These are phyloP conservation scores for Nymphicus hollandicus DNA, from an alignment of 2,113 vertebrate genomes.

Conservation along the genomic window DNA sequence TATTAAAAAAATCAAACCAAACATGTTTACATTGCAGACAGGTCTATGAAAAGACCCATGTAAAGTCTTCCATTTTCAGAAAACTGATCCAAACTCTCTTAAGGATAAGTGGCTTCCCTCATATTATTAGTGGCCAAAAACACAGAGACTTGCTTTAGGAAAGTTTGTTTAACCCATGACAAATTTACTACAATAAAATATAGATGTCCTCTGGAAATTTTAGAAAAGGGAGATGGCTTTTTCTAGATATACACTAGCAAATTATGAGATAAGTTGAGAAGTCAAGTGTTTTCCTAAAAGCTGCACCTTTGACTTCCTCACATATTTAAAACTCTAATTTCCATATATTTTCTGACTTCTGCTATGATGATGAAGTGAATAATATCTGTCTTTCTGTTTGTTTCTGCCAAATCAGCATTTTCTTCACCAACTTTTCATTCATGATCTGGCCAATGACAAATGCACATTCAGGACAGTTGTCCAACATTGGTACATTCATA, in stretches of 20 bases:
- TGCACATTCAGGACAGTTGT: background rate
- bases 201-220: background rate
- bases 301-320: background rate
- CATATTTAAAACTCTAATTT: background rate
- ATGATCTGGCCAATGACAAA: background rate
- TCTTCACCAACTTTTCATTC: background rate
- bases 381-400: background rate
- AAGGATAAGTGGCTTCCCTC: background rate
- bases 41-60: background rate
- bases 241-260: background rate
- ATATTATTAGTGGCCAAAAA: background rate
- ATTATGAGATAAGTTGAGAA: background rate
- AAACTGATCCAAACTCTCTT: background rate
- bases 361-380: background rate
- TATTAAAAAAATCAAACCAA: background rate
- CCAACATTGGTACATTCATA: background rate
- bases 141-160: background rate
- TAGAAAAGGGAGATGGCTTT: background rate
- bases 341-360: background rate
- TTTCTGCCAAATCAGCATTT: background rate
- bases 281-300: background rate
- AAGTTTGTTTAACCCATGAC: conserved; percentile 2
- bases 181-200: conserved; percentile 33
- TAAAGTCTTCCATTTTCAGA: background rate
- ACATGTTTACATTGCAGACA: background rate